Evolutionary conservation across 2,888 invertebrate species (phyloP).

Genomic region (Agrochola lota): DNA sequence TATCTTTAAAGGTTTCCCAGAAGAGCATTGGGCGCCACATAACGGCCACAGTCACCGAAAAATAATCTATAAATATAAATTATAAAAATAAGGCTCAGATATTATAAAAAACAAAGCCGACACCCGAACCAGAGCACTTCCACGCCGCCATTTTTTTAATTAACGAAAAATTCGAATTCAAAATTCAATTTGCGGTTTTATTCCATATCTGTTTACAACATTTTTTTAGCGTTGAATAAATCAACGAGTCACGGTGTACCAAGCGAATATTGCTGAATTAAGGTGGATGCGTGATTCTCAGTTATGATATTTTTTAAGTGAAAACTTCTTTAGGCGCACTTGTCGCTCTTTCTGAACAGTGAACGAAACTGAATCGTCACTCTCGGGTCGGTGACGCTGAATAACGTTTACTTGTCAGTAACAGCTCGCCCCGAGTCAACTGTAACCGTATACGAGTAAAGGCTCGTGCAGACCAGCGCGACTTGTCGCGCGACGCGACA

Average conservation of each 20-base stretch:
- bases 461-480: too few species aligned
- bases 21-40: too few species aligned
- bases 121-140: slow-evolving; percentile 17
- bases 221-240: slow-evolving; percentile 48
- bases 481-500: too few species aligned
- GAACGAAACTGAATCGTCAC: too few species aligned
- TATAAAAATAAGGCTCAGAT: background rate
- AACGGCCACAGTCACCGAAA: background rate
- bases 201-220: slow-evolving; percentile 44
- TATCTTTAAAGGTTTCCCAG: too few species aligned
- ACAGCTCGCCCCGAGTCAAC: too few species aligned
- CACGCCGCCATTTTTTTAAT: slow-evolving; percentile 40
- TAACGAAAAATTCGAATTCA: slow-evolving; percentile 42
- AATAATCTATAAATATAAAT: background rate
- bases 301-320: background rate
- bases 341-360: too few species aligned
- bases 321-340: background rate
- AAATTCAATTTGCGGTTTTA: slow-evolving; percentile 53
- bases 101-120: slow-evolving; percentile 26
- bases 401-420: background rate
- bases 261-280: slow-evolving; percentile 34
- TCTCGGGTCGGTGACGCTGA: background rate
- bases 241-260: slow-evolving; percentile 57
- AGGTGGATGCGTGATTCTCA: background rate
- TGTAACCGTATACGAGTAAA: too few species aligned